Percentiles rank a stretch among this genome's conserved stretches.
These are phyloP conservation scores for Calcarius lapponicus DNA, from an alignment of 2,797 vertebrate genomes.

Conservation along the genomic window DNA sequence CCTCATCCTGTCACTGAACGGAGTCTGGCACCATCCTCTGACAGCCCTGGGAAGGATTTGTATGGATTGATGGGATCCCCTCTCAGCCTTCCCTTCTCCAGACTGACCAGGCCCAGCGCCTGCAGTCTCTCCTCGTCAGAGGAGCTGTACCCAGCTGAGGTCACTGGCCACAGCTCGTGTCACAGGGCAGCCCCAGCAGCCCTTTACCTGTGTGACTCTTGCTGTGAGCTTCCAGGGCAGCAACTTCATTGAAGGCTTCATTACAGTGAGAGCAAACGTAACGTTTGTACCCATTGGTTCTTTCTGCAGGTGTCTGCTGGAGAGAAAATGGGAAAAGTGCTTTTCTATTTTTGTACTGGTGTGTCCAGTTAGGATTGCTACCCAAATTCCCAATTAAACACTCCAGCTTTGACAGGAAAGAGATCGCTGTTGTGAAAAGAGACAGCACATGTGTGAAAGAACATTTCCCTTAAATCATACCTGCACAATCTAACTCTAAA, in stretches of 20 bases:
- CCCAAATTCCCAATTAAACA: background rate
- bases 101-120: background rate
- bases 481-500: background rate
- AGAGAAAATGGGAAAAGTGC: background rate
- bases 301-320: conserved; percentile 69
- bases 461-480: background rate
- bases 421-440: background rate
- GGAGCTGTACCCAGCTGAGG: background rate
- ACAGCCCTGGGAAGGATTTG: background rate
- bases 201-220: conserved; percentile 88
- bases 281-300: conserved; percentile 70
- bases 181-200: background rate
- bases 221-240: conserved; percentile 88
- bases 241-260: conserved; percentile 84
- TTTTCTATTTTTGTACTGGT: background rate
- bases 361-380: background rate
- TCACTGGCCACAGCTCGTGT: fast-evolving
- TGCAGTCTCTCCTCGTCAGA: background rate
- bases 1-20: background rate
- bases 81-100: background rate
- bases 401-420: background rate
- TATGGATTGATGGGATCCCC: background rate
- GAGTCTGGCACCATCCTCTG: background rate
- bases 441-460: fast-evolving
- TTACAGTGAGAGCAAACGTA: conserved; percentile 89